Evolutionary conservation across 2,888 invertebrate genomes (phyloP), one percentile per base, ranked within the genome.

Genomic region (Malacosoma neustria): DNA sequence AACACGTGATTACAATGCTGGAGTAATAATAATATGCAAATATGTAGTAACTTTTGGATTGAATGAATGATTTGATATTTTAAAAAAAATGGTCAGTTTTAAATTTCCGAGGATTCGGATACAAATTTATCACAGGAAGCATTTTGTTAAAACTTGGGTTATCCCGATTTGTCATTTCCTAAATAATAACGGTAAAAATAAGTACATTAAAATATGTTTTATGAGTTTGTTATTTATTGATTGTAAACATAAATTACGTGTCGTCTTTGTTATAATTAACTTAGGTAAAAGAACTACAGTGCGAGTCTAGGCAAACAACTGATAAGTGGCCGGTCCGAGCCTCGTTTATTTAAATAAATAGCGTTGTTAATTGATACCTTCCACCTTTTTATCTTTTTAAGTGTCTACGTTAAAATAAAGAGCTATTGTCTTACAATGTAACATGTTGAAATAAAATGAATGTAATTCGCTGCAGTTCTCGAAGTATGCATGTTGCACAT

Each of bases 261-360:
- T 22, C 22, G 7, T n/a, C 22, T 22, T 22, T 22, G 22, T 22
- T 9, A 22, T 22, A 22, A 22, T 22, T 48, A 48, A 45, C 57
- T 49, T 75, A 71, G 73, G 75, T 76, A 80, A 80, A 77, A 71
- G 74, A 79, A 79, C 72, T 73, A 54, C 58, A 56, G 57, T 57
- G 49, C 61, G 67, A 63, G 64, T 66, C 72, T 66, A 54, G 51
- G 64, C 69, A 67, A 73, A 69, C 57, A 63, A 64, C 54, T 48
- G 79, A 80, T 82, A 81, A 77, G 72, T 69, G 68, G 73, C 71
- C 59, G 68, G 72, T 73, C 71, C 57, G 45, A 49, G 46, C 58
- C 64, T 65, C 63, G 52, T 52, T 62, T 57, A 66, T 57, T 64
- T 65, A 49, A 62, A 64, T 73, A 80, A 74, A 76, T 64, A 64